Evolutionary conservation across 2,113 vertebrate species (phyloP).

Genomic region (Catagonus wagneri): DNA sequence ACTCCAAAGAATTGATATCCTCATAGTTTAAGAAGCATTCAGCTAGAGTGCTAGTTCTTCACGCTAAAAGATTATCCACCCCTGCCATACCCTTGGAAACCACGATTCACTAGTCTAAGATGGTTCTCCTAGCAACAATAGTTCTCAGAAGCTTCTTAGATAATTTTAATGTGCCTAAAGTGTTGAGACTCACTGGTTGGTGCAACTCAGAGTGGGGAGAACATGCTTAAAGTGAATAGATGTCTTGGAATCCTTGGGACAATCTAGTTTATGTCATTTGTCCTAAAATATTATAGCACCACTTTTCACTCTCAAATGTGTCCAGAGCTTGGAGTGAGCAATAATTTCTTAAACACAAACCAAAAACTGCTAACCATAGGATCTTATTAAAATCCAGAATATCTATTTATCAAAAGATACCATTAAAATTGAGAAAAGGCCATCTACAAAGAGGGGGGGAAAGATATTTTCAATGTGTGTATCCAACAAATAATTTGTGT

Average conservation of each 20-base stretch:
- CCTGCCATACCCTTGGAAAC: background rate
- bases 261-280: background rate
- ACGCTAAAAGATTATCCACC: background rate
- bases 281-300: background rate
- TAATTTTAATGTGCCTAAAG: background rate
- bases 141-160: background rate
- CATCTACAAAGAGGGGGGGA: background rate
- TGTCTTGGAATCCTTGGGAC: background rate
- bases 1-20: background rate
- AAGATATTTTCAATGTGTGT: background rate
- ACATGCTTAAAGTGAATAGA: background rate
- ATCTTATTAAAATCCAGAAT: background rate
- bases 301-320: background rate
- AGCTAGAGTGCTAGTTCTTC: background rate
- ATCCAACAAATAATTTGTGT: background rate
- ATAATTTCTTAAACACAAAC: background rate
- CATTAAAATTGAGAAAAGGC: background rate
- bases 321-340: background rate
- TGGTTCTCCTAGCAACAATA: background rate
- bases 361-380: background rate
- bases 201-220: background rate
- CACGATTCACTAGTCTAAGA: background rate
- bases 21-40: background rate
- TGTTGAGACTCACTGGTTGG: background rate
- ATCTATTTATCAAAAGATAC: background rate